These are phyloP conservation scores for Lasius fuliginosus DNA, from an alignment of 2,888 invertebrate genomes.

Conservation along the genomic window DNA sequence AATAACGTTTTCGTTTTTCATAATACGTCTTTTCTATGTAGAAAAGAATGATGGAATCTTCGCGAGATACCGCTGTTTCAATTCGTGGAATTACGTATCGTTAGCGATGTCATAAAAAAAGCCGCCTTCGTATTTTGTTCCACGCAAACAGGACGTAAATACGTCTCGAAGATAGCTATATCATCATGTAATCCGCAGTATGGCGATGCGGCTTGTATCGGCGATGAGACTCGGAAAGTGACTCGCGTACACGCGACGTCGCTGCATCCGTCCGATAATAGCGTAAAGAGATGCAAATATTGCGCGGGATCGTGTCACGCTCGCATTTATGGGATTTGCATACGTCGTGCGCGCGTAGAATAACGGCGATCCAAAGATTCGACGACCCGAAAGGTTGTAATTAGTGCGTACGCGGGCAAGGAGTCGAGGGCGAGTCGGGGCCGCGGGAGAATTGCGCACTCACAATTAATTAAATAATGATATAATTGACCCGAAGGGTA, in stretches of 20 bases:
- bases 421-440: slow-evolving; percentile 66
- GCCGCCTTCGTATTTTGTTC: slow-evolving; percentile 25
- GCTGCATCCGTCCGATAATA: slow-evolving; percentile 28
- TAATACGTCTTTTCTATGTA: not conserved
- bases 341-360: slow-evolving; percentile 10
- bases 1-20: not conserved
- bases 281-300: slow-evolving; percentile 40
- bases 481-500: slow-evolving; percentile 77
- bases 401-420: slow-evolving; percentile 63
- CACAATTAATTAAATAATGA: slow-evolving; percentile 82
- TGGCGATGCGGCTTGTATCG: slow-evolving; percentile 18
- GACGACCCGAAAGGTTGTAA: slow-evolving; percentile 64
- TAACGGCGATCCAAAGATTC: slow-evolving; percentile 45
- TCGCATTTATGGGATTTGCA: slow-evolving; percentile 19
- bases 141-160: slow-evolving; percentile 49
- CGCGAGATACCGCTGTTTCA: not conserved
- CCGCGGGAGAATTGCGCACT: slow-evolving; percentile 69
- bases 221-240: slow-evolving; percentile 32
- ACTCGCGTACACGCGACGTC: slow-evolving; percentile 40
- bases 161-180: not conserved
- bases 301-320: slow-evolving; percentile 16
- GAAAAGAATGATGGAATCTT: not conserved
- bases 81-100: slow-evolving; percentile 36
- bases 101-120: slow-evolving; percentile 26
- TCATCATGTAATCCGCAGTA: slow-evolving; percentile 12